These are phyloP conservation scores for Mormyrops boulengeri DNA, from an alignment of 2,797 vertebrate genomes.

Conservation along the genomic window DNA sequence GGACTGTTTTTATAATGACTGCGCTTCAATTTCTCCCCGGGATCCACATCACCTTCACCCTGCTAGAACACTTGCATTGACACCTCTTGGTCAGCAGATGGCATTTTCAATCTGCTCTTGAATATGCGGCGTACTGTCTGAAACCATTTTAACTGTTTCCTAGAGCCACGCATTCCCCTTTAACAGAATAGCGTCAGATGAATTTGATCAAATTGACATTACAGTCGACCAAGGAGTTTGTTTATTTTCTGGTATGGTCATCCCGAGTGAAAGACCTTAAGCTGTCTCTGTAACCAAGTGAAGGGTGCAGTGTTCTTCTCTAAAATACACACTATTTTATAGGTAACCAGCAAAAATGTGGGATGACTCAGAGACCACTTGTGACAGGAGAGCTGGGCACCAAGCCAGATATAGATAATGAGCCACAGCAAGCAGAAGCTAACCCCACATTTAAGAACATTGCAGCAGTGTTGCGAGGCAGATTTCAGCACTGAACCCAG, in stretches of 20 bases:
- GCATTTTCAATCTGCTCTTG: neutral
- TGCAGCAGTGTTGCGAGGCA: constrained; percentile 4
- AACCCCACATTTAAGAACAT: neutral
- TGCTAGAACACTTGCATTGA: neutral
- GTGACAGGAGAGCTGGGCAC: constrained; percentile 8
- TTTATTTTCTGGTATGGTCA: neutral
- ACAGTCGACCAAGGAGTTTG: neutral
- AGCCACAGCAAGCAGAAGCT: neutral
- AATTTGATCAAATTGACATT: neutral
- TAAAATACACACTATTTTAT: neutral
- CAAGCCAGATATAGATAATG: constrained; percentile 10
- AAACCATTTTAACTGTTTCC: neutral
- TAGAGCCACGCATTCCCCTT: neutral
- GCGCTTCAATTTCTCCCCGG: neutral
- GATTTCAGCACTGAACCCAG: constrained; percentile 1
- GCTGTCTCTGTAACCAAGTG: neutral
- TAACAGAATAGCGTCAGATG: neutral
- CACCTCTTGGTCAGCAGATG: constrained; percentile 1
- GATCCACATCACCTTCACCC: neutral
- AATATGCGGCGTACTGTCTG: neutral
- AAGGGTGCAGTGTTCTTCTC: neutral
- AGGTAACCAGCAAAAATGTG: neutral
- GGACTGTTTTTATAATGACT: neutral
- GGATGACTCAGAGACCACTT: constrained; percentile 17
- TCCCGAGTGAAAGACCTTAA: neutral